Evolutionary conservation across 2,797 vertebrate genomes (phyloP).

Genomic region (Naso thynnoides): DNA sequence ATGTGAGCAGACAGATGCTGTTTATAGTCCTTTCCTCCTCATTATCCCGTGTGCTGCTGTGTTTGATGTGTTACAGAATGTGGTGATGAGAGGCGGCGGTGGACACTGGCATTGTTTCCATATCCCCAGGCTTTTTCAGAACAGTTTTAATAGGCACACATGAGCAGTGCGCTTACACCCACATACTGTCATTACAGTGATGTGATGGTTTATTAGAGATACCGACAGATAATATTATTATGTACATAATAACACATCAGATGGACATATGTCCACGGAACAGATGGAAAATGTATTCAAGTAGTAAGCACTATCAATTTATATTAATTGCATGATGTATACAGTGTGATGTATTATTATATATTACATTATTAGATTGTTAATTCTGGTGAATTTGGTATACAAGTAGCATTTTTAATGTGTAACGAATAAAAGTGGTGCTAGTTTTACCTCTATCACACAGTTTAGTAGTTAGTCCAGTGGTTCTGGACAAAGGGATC

Average conservation of each 20-base stretch:
- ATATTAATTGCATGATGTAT: not conserved
- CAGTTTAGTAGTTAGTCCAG: not conserved
- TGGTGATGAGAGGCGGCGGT: constrained; percentile 59
- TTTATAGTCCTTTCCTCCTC: constrained; percentile 65
- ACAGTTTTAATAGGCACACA: constrained; percentile 55
- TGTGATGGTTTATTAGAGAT: constrained; percentile 53
- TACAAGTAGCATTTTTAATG: not conserved
- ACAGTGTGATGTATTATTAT: not conserved
- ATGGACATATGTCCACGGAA: constrained; percentile 10
- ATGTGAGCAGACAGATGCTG: constrained; percentile 55
- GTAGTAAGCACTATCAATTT: not conserved
- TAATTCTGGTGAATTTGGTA: too few species aligned
- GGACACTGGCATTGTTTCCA: constrained; percentile 69
- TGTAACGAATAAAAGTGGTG: not conserved
- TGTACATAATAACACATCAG: constrained; percentile 22
- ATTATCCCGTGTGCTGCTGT: constrained; percentile 61
- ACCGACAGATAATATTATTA: constrained; percentile 22
- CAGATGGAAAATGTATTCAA: not conserved
- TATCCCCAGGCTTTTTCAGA: constrained; percentile 65
- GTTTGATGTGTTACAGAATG: constrained; percentile 66
- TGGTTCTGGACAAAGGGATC: not conserved
- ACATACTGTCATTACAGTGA: constrained; percentile 47
- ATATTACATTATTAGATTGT: too few species aligned
- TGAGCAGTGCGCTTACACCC: constrained; percentile 49
- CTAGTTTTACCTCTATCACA: not conserved